These are phyloP conservation scores for Drosophila elegans DNA, from an alignment of 1,140 invertebrate genomes.

Conservation along the genomic window DNA sequence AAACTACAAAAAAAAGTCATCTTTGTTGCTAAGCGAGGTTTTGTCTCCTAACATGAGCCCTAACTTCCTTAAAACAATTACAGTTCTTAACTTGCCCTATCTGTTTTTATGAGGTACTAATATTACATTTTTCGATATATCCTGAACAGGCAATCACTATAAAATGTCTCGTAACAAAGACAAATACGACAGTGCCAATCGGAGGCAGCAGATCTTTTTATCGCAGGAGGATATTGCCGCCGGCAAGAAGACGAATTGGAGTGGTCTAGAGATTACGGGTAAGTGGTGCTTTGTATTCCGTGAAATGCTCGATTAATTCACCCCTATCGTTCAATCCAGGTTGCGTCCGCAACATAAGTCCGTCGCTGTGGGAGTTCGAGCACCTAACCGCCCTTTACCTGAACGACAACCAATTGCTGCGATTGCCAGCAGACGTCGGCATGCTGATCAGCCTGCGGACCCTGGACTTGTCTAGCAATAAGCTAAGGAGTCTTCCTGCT, in stretches of 20 bases:
- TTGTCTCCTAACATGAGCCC: conserved; percentile 77
- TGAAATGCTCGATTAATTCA: neutral
- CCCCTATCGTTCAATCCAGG: conserved; percentile 88
- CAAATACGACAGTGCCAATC: conserved; percentile 90
- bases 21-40: conserved; percentile 69
- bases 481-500: conserved; percentile 95
- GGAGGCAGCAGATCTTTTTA: conserved; percentile 95
- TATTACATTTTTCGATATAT: neutral
- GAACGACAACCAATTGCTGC: conserved; percentile 96
- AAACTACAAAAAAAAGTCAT: conserved; percentile 45
- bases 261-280: conserved; percentile 91
- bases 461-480: conserved; percentile 97
- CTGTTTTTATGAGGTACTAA: neutral
- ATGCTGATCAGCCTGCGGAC: conserved; percentile 92
- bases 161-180: conserved; percentile 89
- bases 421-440: conserved; percentile 95
- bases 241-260: conserved; percentile 96
- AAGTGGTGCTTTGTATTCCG: neutral
- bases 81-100: conserved; percentile 6
- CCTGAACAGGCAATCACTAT: conserved; percentile 80
- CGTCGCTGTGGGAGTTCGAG: conserved; percentile 94
- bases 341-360: conserved; percentile 95
- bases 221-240: conserved; percentile 95
- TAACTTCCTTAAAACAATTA: conserved; percentile 63
- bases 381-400: conserved; percentile 97